Evolutionary conservation across 2,888 invertebrate species (phyloP).

Genomic region (Drosophila acutilabella): DNA sequence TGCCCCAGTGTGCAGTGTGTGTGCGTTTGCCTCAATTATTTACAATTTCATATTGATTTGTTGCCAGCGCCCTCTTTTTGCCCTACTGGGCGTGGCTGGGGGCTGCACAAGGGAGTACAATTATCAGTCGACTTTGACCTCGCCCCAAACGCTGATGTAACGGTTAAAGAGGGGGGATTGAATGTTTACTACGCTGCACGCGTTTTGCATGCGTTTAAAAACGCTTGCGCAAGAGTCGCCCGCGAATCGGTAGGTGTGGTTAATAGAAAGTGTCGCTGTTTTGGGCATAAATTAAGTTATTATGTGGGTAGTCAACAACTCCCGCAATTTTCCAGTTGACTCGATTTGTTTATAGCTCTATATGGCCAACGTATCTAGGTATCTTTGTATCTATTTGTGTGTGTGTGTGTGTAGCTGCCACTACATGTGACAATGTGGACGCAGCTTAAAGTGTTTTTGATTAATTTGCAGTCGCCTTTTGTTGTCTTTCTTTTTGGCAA

Average conservation of each 20-base stretch:
- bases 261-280: conserved; percentile 71
- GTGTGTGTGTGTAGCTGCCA: conserved; percentile 1
- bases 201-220: conserved; percentile 75
- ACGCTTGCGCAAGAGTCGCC: conserved; percentile 61
- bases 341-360: conserved; percentile 7
- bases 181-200: conserved; percentile 58
- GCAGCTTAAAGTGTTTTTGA: conserved; percentile 47
- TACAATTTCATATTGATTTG: conserved; percentile 75
- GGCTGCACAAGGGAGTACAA: conserved; percentile 11
- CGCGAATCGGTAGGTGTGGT: conserved; percentile 46
- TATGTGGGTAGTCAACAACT: conserved; percentile 22
- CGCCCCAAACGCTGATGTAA: conserved; percentile 49
- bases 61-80: conserved; percentile 14
- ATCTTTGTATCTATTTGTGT: not conserved
- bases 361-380: not conserved
- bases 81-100: not conserved
- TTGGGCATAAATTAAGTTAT: conserved; percentile 71
- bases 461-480: conserved; percentile 53
- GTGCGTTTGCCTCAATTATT: conserved; percentile 59
- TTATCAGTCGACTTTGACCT: conserved; percentile 67
- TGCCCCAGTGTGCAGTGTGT: not conserved
- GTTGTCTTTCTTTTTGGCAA: conserved; percentile 40
- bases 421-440: conserved; percentile 6
- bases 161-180: not conserved
- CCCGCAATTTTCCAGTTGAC: conserved; percentile 20